These are phyloP conservation scores for Nothocercus nigrocapillus DNA, from an alignment of 2,113 vertebrate species.

Conservation along the genomic window DNA sequence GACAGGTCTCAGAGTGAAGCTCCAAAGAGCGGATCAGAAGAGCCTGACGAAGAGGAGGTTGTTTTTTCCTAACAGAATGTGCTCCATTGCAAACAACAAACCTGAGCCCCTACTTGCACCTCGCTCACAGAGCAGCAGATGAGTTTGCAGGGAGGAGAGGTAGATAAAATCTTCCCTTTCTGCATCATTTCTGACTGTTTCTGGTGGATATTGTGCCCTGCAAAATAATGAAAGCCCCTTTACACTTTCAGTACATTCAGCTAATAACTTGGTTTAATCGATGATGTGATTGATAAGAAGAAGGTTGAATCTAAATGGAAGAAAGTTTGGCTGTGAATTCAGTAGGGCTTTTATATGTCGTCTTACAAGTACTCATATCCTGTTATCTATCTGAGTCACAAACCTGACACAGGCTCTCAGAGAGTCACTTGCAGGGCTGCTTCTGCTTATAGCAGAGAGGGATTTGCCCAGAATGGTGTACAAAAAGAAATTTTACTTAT, in stretches of 20 bases:
- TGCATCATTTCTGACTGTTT: neutral
- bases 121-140: neutral
- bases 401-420: neutral
- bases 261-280: neutral
- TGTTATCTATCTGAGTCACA: conserved; percentile 27
- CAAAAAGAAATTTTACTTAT: neutral
- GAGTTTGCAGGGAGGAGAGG: neutral
- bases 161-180: neutral
- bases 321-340: neutral
- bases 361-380: conserved; percentile 21
- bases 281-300: neutral
- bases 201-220: neutral
- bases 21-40: neutral
- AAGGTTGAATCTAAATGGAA: neutral
- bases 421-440: neutral
- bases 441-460: neutral
- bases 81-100: neutral
- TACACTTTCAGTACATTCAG: neutral
- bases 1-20: neutral
- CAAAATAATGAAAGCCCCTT: neutral
- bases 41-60: neutral
- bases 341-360: neutral
- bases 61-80: neutral
- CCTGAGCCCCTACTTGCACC: neutral
- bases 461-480: neutral